Percentiles rank a stretch among this genome's conserved stretches.
Evolutionary conservation across 92 coral and sea anemone genomes (phyloP).

Genomic region (Umimayanthus kanabou): DNA sequence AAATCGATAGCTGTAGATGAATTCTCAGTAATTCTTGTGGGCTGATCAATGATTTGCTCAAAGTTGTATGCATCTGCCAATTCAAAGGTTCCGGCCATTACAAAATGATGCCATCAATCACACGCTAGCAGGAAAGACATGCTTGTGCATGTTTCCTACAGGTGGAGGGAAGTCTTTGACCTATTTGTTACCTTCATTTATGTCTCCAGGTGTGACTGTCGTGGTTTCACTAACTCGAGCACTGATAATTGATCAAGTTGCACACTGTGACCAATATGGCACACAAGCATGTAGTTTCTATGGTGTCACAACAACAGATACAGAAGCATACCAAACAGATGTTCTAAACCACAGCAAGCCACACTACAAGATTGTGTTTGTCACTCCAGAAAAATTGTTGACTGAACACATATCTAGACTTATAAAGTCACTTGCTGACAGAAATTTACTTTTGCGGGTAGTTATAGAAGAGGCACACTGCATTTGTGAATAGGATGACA

Average conservation of each 20-base stretch:
- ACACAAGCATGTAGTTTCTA: neutral
- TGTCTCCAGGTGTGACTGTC: neutral
- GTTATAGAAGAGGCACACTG: neutral
- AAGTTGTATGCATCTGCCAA: no score
- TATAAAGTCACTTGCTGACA: neutral
- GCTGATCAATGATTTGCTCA: no score
- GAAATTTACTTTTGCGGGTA: neutral
- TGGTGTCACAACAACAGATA: neutral
- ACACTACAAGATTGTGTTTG: neutral
- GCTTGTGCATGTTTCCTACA: neutral
- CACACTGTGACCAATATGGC: neutral
- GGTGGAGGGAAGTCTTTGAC: neutral
- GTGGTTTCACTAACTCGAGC: conserved; percentile 4
- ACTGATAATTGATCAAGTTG: neutral
- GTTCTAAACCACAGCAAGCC: neutral
- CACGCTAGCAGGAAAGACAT: neutral
- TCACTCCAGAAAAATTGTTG: neutral
- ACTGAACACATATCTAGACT: neutral
- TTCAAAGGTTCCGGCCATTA: neutral
- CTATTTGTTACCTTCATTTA: neutral
- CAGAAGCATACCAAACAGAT: neutral
- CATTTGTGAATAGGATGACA: conserved; percentile 3
- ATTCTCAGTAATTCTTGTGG: no score
- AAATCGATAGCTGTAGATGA: no score
- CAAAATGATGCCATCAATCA: neutral